Evolutionary conservation across 2,797 vertebrate genomes (phyloP).

Genomic region (Gephyroberyx darwinii): DNA sequence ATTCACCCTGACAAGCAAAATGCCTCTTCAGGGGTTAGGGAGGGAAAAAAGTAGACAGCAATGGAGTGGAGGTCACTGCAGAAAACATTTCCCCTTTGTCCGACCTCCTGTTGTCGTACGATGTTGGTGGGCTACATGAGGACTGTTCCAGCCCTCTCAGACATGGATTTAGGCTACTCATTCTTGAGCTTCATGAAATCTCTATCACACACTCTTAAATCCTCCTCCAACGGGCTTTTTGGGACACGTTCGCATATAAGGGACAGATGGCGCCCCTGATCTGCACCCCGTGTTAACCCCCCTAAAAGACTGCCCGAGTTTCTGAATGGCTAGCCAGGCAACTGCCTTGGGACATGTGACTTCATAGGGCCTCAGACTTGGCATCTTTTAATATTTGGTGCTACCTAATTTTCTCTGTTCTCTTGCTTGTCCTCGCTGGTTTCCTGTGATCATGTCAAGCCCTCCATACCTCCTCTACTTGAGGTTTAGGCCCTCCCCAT

Average conservation of each 20-base stretch:
- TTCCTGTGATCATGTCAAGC: background rate
- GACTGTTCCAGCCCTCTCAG: constrained; percentile 37
- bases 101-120: constrained; percentile 32
- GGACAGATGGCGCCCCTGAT: constrained; percentile 70
- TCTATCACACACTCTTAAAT: constrained; percentile 47
- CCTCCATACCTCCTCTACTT: too few species aligned
- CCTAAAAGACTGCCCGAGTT: constrained; percentile 19
- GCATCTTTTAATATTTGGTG: constrained; percentile 18
- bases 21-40: too few species aligned
- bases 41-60: background rate
- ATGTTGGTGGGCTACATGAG: background rate
- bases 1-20: constrained; percentile 9
- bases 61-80: constrained; percentile 15
- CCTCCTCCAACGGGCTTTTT: constrained; percentile 47
- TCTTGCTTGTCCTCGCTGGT: background rate
- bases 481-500: too few species aligned
- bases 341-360: background rate
- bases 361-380: constrained; percentile 32
- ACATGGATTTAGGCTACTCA: constrained; percentile 58
- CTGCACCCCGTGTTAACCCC: constrained; percentile 39
- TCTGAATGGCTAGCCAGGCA: background rate
- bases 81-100: constrained; percentile 21
- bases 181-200: constrained; percentile 54
- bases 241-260: constrained; percentile 45
- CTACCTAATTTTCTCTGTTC: constrained; percentile 4